Conservation (phyloP, 2,113 vertebrate species). For the Sinocyclocheilus rhinocerous region DNA sequence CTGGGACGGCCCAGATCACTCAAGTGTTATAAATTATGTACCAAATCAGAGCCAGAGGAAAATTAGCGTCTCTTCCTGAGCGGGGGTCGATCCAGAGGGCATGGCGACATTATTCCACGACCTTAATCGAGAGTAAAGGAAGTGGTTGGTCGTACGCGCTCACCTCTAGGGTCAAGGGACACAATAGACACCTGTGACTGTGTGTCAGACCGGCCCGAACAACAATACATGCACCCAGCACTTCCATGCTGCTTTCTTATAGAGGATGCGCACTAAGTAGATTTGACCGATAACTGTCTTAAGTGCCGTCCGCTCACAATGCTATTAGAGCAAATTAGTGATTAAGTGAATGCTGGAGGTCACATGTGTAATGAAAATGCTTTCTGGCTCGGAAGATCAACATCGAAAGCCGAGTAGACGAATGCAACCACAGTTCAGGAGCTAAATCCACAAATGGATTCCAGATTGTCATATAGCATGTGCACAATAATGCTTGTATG, state of each 20-base stretch:
- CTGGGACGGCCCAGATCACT: constrained; percentile 67
- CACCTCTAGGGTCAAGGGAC: constrained; percentile 70
- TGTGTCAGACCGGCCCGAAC: neutral
- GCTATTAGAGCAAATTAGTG: constrained; percentile 76
- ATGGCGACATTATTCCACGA: constrained; percentile 57
- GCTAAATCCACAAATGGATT: neutral
- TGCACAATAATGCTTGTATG: too few species aligned
- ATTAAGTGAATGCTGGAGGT: constrained; percentile 51
- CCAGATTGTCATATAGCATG: too few species aligned
- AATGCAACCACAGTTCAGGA: constrained; percentile 50
- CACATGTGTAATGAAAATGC: constrained; percentile 33
- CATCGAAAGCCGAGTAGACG: constrained; percentile 69
- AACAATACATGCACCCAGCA: neutral
- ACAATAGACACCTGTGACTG: constrained; percentile 67
- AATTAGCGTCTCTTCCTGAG: constrained; percentile 68
- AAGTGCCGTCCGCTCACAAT: constrained; percentile 74
- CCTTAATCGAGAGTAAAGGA: constrained; percentile 74
- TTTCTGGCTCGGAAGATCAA: constrained; percentile 60
- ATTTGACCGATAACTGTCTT: constrained; percentile 73
- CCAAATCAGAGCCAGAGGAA: constrained; percentile 66
- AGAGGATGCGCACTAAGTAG: constrained; percentile 45
- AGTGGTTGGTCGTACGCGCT: constrained; percentile 58
- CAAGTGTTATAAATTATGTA: constrained; percentile 64
- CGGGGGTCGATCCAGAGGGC: constrained; percentile 63
- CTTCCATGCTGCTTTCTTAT: neutral